Conservation (phyloP, 2,888 invertebrate species). For the Troides aeacus region DNA sequence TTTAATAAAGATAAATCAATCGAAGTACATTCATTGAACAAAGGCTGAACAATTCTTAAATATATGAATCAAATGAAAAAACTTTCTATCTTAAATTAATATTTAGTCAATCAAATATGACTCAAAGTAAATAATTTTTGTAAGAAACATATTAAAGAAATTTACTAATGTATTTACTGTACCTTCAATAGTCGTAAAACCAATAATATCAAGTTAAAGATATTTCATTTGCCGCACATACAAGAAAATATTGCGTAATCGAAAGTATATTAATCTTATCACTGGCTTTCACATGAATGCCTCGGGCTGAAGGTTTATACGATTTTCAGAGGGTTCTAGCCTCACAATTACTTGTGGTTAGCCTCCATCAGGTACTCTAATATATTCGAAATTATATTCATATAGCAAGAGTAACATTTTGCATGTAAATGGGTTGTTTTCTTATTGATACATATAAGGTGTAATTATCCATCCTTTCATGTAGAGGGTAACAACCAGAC, state of each 20-base stretch:
- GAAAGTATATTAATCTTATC: slow-evolving; percentile 27
- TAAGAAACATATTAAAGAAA: background rate
- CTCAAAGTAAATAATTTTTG: background rate
- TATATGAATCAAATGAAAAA: background rate
- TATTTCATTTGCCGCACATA: slow-evolving; percentile 19
- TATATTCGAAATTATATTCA: slow-evolving; percentile 23
- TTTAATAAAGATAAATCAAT: too few relatives aligned
- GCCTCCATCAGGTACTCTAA: slow-evolving; percentile 23
- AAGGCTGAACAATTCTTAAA: too few relatives aligned
- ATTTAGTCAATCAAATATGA: background rate
- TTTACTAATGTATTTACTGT: background rate
- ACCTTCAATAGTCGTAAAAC: background rate
- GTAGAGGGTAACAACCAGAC: too few relatives aligned
- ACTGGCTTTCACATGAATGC: slow-evolving; percentile 21
- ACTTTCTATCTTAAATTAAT: background rate
- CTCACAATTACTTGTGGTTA: slow-evolving; percentile 25
- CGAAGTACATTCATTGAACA: too few relatives aligned
- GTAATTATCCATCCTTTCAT: too few relatives aligned
- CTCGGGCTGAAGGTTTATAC: slow-evolving; percentile 20
- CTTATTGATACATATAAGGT: too few relatives aligned
- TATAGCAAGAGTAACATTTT: background rate
- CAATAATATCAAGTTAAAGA: background rate
- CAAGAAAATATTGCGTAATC: slow-evolving; percentile 18
- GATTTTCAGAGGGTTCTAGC: slow-evolving; percentile 24
- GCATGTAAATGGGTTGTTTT: background rate